phyloP scores from a whole-genome alignment of 2,888 invertebrate species.

The Horisme vitalbata region DNA sequence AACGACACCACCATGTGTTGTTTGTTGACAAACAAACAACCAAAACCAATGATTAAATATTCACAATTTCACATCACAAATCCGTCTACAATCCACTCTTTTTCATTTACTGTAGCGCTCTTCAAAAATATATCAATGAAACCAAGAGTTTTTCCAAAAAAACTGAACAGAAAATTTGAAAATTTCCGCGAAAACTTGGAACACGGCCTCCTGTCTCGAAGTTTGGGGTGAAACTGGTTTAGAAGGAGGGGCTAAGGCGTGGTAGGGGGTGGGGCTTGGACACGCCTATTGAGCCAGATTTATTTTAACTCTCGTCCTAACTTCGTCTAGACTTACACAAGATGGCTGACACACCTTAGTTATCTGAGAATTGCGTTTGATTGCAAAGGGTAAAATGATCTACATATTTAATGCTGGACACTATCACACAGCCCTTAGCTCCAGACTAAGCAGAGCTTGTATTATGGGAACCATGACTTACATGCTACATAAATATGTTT shows the following conservation, averaged over 20 bases:
- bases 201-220: constrained; percentile 20
- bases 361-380: no score
- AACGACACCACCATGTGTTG: constrained; percentile 38
- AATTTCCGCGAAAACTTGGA: constrained; percentile 1
- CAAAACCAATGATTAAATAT: constrained; percentile 24
- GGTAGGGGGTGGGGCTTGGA: constrained; percentile 16
- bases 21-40: constrained; percentile 47
- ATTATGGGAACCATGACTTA: no score
- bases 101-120: no score
- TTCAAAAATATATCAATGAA: not conserved
- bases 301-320: not conserved
- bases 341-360: no score
- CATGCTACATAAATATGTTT: no score
- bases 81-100: no score
- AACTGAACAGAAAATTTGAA: constrained; percentile 3
- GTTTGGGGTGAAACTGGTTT: constrained; percentile 18
- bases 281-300: constrained; percentile 25
- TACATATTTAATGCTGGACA: no score
- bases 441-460: no score
- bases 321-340: constrained; percentile 4
- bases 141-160: not conserved
- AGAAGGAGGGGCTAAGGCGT: constrained; percentile 21
- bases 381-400: no score
- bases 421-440: no score
- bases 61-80: no score